Evolutionary conservation across 2,797 vertebrate genomes (phyloP).

Genomic region (Sorex maritimensis): DNA sequence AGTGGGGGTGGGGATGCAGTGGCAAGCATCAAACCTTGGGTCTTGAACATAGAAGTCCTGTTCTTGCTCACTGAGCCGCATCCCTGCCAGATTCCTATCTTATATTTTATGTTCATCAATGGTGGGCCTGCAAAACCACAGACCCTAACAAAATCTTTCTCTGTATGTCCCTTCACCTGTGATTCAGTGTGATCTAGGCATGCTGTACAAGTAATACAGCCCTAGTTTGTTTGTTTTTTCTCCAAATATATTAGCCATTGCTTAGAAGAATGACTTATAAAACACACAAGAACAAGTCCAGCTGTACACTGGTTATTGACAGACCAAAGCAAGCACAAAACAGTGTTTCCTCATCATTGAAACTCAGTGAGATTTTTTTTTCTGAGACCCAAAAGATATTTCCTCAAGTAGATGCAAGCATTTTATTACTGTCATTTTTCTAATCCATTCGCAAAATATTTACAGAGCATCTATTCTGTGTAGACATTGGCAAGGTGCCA

Average conservation of each 20-base stretch:
- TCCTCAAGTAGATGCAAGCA: neutral
- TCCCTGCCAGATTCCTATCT: neutral
- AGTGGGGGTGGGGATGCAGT: too few species aligned
- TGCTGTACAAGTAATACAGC: neutral
- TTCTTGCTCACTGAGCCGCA: too few species aligned
- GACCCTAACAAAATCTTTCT: neutral
- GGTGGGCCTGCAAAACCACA: neutral
- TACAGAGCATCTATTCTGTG: constrained; percentile 1
- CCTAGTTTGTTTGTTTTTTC: neutral
- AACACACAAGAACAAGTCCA: neutral
- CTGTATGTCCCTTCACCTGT: neutral
- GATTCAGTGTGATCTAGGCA: neutral
- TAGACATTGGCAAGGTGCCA: neutral
- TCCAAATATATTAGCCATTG: neutral
- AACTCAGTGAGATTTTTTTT: constrained; percentile 20
- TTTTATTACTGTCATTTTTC: constrained; percentile 57
- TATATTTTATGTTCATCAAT: neutral
- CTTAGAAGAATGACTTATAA: neutral
- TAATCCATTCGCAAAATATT: constrained; percentile 48
- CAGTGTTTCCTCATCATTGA: constrained; percentile 1
- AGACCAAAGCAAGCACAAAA: neutral
- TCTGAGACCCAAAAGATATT: neutral
- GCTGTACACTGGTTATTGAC: neutral
- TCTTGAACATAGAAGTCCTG: too few species aligned
- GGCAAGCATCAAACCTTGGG: too few species aligned